Percentiles rank a stretch among this genome's conserved stretches.
Evolutionary conservation across 2,113 vertebrate species (phyloP).

Genomic region (Ornithorhynchus anatinus): DNA sequence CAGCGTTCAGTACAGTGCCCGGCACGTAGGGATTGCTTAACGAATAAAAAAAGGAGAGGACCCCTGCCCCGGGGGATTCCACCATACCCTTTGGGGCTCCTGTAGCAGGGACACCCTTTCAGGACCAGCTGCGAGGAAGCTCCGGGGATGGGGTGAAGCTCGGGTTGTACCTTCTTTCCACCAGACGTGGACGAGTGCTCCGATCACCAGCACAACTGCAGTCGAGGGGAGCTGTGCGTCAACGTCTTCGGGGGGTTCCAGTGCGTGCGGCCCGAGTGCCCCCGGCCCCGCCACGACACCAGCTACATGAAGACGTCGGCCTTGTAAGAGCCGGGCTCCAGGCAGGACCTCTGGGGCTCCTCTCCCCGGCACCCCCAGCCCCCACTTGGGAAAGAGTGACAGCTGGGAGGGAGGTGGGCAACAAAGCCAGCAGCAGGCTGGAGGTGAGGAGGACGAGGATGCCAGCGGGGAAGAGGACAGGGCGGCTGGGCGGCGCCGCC

Average conservation of each 20-base stretch:
- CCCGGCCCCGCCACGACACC: slow-evolving; percentile 69
- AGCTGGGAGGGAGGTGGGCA: background rate
- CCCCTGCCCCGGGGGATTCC: background rate
- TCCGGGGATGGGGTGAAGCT: no score
- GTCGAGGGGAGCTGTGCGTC: slow-evolving; percentile 77
- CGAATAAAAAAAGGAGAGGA: no score
- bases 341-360: accelerated
- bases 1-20: no score
- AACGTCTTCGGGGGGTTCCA: slow-evolving; percentile 83
- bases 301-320: slow-evolving; percentile 83
- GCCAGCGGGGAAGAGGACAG: background rate
- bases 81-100: no score
- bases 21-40: no score
- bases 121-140: no score
- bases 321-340: slow-evolving; percentile 66
- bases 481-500: no score
- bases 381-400: background rate
- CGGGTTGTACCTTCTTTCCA: background rate
- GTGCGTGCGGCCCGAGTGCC: slow-evolving; percentile 82
- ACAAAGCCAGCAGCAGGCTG: background rate
- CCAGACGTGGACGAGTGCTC: slow-evolving; percentile 85
- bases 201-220: slow-evolving; percentile 80
- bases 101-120: no score
- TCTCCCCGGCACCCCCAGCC: background rate
- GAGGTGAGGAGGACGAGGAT: background rate